These are phyloP conservation scores for Temnothorax nylanderi DNA, from an alignment of 1,140 invertebrate species.

Conservation along the genomic window DNA sequence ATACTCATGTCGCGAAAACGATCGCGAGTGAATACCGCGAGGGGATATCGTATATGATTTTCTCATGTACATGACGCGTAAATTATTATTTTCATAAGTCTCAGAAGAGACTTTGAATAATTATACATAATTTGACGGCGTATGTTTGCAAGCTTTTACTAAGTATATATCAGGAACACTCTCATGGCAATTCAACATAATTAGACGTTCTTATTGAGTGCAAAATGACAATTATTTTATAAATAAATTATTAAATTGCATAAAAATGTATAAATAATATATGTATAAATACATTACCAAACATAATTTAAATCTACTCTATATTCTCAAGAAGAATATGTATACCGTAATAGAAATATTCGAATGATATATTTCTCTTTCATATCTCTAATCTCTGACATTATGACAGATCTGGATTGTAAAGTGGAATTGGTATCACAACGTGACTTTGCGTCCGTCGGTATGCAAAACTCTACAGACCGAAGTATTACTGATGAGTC, in stretches of 20 bases:
- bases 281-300: not conserved
- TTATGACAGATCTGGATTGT: conserved; percentile 12
- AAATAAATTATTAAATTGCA: not conserved
- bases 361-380: not conserved
- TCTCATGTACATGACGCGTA: not conserved
- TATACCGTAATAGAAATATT: not conserved
- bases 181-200: not conserved
- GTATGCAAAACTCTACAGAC: conserved; percentile 71
- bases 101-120: not conserved
- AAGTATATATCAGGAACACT: not conserved
- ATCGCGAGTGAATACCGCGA: not conserved
- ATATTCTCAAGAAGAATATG: not conserved
- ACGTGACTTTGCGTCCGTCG: conserved; percentile 69
- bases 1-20: conserved; percentile 11
- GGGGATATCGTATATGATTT: not conserved
- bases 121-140: not conserved
- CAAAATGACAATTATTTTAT: not conserved
- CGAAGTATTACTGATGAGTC: conserved; percentile 75
- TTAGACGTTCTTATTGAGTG: not conserved
- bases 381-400: conserved; percentile 1
- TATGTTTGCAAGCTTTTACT: not conserved
- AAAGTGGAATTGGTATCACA: conserved; percentile 75
- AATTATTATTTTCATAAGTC: not conserved
- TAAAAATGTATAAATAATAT: not conserved
- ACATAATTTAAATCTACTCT: not conserved